Evolutionary conservation across 1,140 invertebrate genomes (phyloP), one percentile per base, ranked within the genome.

Genomic region (Ceratina japonica): DNA sequence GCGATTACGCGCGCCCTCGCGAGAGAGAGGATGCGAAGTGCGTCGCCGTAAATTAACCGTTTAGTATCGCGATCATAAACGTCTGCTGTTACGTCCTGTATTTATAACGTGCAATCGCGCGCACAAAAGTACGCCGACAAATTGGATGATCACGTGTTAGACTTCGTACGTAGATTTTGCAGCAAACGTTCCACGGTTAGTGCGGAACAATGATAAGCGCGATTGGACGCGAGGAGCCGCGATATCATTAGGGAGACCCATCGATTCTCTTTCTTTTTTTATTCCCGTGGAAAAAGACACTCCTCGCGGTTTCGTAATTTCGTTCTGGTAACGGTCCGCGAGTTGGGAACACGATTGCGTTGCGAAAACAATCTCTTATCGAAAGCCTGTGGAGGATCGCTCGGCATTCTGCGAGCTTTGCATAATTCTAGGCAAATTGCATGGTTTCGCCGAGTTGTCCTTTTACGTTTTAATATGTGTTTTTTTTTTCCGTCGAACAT

Each of bases 91-190:
- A 83, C 72, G 64, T 75, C 16, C 59, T 61, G 68, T 83, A 80
- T 84, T 83, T 83, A 84, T 65, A 84, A 83, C 72, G 52, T 24
- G 56, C 77, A 72, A 83, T 83, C 66, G 66, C 49, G 81, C 20
- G 65, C 71, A 78, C 80, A 75, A 83, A 83, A 79, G 76, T 82
- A 65, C 51, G 62, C 82, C 82, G 82, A 83, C 82, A 83, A 83
- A 83, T 83, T 82, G 80, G 75, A 81, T 59, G 72, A 61, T 80
- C 66, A 56, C n/a, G 69, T 75, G 71, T 74, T 79, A 49, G 51
- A 31, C 63, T 81, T 64, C 56, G 52, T 81, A 44, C 37, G 10
- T 54, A 18, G 18, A 54, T 54, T 54, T 54, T 54, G 18, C 52
- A 18, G 52, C 1, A 54, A 54, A 54, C 12, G 0, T 15, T 54